Base-by-base conservation (phyloP, 1,140 invertebrate species). In the Neodiprion lecontei region DNA sequence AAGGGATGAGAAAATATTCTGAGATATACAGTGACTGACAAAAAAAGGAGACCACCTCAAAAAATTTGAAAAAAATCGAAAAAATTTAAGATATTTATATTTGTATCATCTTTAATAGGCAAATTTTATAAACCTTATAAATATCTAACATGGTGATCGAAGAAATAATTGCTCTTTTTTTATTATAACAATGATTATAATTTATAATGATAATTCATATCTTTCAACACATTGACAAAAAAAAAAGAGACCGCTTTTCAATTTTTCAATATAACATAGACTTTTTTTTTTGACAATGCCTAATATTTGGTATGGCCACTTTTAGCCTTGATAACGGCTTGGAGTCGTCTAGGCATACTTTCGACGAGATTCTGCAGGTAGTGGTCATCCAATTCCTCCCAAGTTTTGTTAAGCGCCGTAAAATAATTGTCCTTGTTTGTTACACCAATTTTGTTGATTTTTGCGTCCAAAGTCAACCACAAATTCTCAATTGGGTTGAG, bases 401-500 rank as follows among this genome's bases (percentile, higher is more conserved):
- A 70, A 78, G 78, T 69, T 70, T 70, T 65, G 76, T 68, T 53
- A 70, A 11, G 9, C 75, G 1, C 11, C 17, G 21, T 49, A 40
- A 7, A 70, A 75, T 72, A 12, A 79, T 40, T 40, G 48, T 50
- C 73, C 61, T 72, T 73, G n/a, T 49, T 75, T 73, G 7, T 72
- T 28, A 73, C 53, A 8, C 48, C 9, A 12, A 14, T 70, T 69
- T 66, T 76, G 53, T 68, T 71, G 48, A 80, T 65, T 74, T 70
- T 23, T 70, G 70, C 70, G 66, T 69, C 76, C 78, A 83, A 82
- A 8, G 81, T 69, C 78, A 84, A 69, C 81, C 82, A 84, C 9
- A 86, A 70, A 74, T 83, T 81, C 73, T 85, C 83, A 40, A 85
- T 81, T 9, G 81, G 81, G 77, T 85, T 85, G n/a, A 84, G 69